A percentile compares a stretch with the other conserved stretches of the same genome.
Evolutionary conservation across 2,888 invertebrate genomes (phyloP).

Genomic region (Napeogenes sylphis): DNA sequence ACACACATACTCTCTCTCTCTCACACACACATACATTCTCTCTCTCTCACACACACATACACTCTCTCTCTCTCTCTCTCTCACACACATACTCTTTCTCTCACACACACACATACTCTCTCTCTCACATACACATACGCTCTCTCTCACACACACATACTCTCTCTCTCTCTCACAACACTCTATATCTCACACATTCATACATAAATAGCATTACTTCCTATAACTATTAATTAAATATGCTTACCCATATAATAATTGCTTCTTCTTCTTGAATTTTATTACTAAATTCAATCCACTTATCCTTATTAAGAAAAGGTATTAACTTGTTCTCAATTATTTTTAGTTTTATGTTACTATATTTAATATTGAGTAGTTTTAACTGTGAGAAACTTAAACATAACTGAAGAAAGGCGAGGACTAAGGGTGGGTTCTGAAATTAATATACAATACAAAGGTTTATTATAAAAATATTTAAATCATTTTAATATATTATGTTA

Average conservation of each 20-base stretch:
- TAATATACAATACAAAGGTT: neutral
- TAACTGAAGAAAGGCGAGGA: conserved; percentile 52
- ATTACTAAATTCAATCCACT: conserved; percentile 51
- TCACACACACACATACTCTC: too few species aligned
- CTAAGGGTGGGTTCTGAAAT: conserved; percentile 57
- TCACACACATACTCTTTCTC: too few species aligned
- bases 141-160: too few species aligned
- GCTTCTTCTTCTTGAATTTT: conserved; percentile 45
- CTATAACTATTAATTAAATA: too few species aligned
- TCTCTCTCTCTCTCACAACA: too few species aligned
- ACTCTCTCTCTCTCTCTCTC: too few species aligned
- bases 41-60: too few species aligned
- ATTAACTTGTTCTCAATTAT: conserved; percentile 44
- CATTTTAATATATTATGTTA: neutral
- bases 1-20: too few species aligned
- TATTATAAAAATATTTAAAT: neutral
- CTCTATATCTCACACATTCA: too few species aligned
- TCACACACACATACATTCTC: too few species aligned
- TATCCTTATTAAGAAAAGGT: conserved; percentile 50
- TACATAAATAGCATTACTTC: too few species aligned
- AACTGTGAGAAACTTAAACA: conserved; percentile 55
- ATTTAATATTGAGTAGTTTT: conserved; percentile 62
- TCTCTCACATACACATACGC: too few species aligned
- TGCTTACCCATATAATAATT: conserved; percentile 53
- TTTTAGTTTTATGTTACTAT: conserved; percentile 54